Evolutionary conservation across 2,888 invertebrate species (phyloP).

Genomic region (Empis stercorea): DNA sequence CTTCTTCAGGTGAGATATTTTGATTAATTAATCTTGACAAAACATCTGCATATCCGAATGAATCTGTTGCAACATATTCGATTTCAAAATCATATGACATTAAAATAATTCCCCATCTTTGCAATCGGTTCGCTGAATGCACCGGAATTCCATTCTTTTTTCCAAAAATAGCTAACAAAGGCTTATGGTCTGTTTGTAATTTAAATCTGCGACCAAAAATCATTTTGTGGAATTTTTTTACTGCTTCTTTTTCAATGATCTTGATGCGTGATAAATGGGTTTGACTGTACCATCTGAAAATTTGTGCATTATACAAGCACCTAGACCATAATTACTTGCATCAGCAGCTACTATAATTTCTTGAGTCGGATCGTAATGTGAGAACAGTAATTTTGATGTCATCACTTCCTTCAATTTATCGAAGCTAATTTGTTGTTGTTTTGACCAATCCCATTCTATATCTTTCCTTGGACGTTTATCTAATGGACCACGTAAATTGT

Average conservation of each 20-base stretch:
- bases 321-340: slow-evolving; percentile 1
- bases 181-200: slow-evolving; percentile 13
- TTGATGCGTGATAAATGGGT: slow-evolving; percentile 1
- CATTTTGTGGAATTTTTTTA: too few species aligned
- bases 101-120: slow-evolving; percentile 9
- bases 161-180: slow-evolving; percentile 13
- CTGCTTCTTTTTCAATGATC: background rate
- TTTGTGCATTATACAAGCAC: slow-evolving; percentile 2
- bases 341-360: slow-evolving; percentile 4
- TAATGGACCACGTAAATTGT: slow-evolving; percentile 3
- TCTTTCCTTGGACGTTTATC: background rate
- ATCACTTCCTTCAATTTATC: slow-evolving; percentile 1
- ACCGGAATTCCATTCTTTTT: slow-evolving; percentile 12
- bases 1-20: slow-evolving; percentile 1
- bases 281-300: too few species aligned
- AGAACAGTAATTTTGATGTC: slow-evolving; percentile 5
- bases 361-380: slow-evolving; percentile 4
- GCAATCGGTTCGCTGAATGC: slow-evolving; percentile 13
- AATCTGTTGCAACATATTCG: too few species aligned
- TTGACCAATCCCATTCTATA: slow-evolving; percentile 9
- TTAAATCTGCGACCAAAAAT: slow-evolving; percentile 9
- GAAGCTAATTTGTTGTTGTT: background rate
- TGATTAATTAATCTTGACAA: too few species aligned
- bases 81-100: too few species aligned
- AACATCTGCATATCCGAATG: too few species aligned